A percentile compares a stretch with the other conserved stretches of the same genome.
phyloP scores from a whole-genome alignment of 92 coral and sea anemone species.

The Palythoa grandiflora region DNA sequence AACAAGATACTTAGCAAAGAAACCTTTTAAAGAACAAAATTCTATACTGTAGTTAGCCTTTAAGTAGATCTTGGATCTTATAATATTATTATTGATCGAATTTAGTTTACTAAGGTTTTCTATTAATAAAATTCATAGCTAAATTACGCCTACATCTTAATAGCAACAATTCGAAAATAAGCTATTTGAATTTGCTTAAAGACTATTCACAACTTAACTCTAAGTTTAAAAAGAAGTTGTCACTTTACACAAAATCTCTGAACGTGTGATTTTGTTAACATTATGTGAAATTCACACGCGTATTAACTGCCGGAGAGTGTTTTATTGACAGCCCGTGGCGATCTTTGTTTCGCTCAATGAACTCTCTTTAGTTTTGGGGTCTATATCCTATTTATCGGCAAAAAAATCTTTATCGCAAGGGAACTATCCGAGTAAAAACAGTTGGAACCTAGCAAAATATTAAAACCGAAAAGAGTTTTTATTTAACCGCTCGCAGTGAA shows the following conservation, averaged over 20 bases:
- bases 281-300: slow-evolving; percentile 36
- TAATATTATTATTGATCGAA: background rate
- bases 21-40: background rate
- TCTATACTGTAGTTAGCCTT: background rate
- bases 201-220: background rate
- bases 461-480: background rate
- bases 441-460: slow-evolving; percentile 38
- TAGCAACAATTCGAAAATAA: background rate
- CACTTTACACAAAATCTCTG: background rate
- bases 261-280: slow-evolving; percentile 29
- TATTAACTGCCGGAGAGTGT: slow-evolving; percentile 16
- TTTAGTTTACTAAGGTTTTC: background rate
- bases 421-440: slow-evolving; percentile 41
- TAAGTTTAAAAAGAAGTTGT: background rate
- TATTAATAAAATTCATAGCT: too few relatives aligned
- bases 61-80: background rate
- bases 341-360: slow-evolving; percentile 10
- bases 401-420: slow-evolving; percentile 23
- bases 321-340: slow-evolving; percentile 22
- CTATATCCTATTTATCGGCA: slow-evolving; percentile 21
- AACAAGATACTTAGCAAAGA: background rate
- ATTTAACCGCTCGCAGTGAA: background rate
- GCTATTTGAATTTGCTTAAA: background rate
- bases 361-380: background rate
- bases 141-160: background rate